phyloP scores from a whole-genome alignment of 2,113 vertebrate species.

The Eulemur rufifrons region DNA sequence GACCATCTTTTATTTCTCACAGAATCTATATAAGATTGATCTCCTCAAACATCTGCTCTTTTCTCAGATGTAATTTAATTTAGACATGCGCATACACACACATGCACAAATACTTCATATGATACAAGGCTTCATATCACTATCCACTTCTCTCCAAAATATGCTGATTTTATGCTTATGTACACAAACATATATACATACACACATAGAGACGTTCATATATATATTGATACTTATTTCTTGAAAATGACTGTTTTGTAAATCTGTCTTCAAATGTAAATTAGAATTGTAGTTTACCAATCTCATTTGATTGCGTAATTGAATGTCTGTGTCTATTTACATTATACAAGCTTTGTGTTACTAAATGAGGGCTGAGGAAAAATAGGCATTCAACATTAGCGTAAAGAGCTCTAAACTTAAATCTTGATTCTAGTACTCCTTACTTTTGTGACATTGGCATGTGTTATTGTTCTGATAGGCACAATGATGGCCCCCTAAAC shows the following conservation, averaged over 20 bases:
- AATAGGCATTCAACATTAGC: neutral
- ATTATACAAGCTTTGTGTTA: neutral
- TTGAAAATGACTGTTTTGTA: neutral
- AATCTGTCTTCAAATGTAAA: neutral
- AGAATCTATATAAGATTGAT: neutral
- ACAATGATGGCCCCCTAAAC: neutral
- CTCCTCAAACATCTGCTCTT: neutral
- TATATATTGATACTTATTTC: neutral
- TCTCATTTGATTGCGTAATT: neutral
- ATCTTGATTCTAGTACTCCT: neutral
- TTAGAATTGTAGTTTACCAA: neutral
- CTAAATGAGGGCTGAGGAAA: neutral
- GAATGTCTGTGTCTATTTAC: neutral
- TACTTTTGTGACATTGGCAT: neutral
- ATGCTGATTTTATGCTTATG: neutral
- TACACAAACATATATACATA: neutral
- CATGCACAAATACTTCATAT: neutral
- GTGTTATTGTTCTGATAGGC: neutral
- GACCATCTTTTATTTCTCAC: neutral
- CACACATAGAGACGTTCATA: neutral
- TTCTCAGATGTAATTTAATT: neutral
- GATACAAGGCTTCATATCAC: neutral
- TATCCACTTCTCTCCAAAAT: neutral
- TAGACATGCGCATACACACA: neutral
- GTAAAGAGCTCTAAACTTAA: neutral